phyloP scores from a whole-genome alignment of 92 coral and sea anemone genomes.

The Epizoanthus stellaris region DNA sequence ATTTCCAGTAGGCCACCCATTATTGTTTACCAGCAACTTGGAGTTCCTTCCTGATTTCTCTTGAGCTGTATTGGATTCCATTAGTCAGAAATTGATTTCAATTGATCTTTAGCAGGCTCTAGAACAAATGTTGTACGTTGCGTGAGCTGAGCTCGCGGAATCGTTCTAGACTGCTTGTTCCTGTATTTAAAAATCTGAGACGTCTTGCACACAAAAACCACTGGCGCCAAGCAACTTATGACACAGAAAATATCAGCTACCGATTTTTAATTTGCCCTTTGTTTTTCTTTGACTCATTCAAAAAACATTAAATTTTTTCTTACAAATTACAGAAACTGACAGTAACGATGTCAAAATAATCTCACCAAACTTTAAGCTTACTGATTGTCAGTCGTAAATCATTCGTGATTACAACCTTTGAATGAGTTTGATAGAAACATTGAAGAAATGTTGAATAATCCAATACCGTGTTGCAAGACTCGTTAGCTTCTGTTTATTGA shows the following conservation, averaged over 20 bases:
- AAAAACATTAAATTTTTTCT: not conserved
- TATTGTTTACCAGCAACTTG: constrained; percentile 3
- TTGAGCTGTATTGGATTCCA: not conserved
- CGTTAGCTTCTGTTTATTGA: no score
- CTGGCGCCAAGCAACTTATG: constrained; percentile 32
- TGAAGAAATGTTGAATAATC: no score
- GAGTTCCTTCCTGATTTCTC: not conserved
- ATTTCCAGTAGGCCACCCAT: constrained; percentile 24
- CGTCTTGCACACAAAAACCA: constrained; percentile 39
- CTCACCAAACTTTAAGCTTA: not conserved
- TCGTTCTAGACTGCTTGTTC: not conserved
- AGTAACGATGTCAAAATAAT: not conserved
- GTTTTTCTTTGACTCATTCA: constrained; percentile 18
- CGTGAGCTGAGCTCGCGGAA: not conserved
- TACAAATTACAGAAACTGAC: not conserved
- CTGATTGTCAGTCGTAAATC: not conserved
- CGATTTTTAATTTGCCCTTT: not conserved
- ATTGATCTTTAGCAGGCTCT: not conserved
- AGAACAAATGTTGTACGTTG: not conserved
- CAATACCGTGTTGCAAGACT: no score
- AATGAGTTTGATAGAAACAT: no score
- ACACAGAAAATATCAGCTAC: constrained; percentile 2
- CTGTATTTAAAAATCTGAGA: not conserved
- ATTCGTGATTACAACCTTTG: no score
- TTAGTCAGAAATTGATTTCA: not conserved